phyloP scores from a whole-genome alignment of 2,113 vertebrate genomes.

The Percopsis transmontana region DNA sequence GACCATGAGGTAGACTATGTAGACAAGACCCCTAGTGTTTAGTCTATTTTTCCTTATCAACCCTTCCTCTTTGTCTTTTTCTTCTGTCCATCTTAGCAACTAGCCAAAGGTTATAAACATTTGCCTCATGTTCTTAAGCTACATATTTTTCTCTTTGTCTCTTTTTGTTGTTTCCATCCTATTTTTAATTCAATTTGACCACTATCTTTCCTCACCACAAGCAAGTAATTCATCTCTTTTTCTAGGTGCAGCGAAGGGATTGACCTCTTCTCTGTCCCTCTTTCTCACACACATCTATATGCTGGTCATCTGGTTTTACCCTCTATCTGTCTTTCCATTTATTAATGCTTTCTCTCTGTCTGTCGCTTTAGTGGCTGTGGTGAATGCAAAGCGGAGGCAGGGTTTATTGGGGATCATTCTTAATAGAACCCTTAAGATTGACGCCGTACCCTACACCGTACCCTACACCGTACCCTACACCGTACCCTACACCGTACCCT shows the following conservation, averaged over 20 bases:
- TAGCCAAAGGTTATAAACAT: too few species aligned
- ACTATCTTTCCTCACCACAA: slow-evolving; percentile 23
- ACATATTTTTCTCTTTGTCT: slow-evolving; percentile 28
- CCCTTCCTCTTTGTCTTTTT: neutral
- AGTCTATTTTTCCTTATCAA: slow-evolving; percentile 15
- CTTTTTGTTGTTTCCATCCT: slow-evolving; percentile 23
- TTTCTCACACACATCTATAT: slow-evolving; percentile 43
- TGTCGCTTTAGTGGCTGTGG: slow-evolving; percentile 17
- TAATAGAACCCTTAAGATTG: too few species aligned
- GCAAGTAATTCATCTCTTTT: slow-evolving; percentile 51
- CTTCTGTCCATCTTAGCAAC: too few species aligned
- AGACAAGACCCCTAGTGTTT: slow-evolving; percentile 40
- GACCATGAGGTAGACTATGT: slow-evolving; percentile 47
- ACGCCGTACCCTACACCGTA: too few species aligned
- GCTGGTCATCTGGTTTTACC: slow-evolving; percentile 24
- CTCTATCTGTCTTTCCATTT: slow-evolving; percentile 31
- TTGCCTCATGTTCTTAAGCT: too few species aligned
- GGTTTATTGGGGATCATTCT: neutral
- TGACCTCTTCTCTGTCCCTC: slow-evolving; percentile 21
- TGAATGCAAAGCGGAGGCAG: slow-evolving; percentile 45
- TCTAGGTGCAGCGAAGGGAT: slow-evolving; percentile 42
- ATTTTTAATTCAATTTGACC: slow-evolving; percentile 36
- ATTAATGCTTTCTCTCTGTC: slow-evolving; percentile 34
- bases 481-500: too few species aligned
- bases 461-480: too few species aligned